Base-by-base conservation (phyloP, 2,797 vertebrate genomes). In the Oreochromis grahami region DNA sequence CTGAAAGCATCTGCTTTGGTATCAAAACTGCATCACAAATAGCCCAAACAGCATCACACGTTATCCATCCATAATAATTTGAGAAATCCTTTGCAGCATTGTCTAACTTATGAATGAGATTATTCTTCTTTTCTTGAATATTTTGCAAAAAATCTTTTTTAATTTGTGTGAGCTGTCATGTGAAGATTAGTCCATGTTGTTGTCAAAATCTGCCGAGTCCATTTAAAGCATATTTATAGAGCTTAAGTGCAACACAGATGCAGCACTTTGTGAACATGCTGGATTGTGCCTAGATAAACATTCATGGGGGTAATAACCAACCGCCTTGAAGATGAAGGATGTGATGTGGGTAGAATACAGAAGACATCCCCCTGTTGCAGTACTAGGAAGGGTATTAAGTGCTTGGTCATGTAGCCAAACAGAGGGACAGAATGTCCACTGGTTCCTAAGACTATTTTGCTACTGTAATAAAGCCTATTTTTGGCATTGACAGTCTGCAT, bases 11-110 rank as follows among this genome's bases (percentile, higher is more conserved):
- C 86, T 89, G 88, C 86, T 87, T 87, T 51, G 70, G 87, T 91
- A 90, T 90, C 83, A 89, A 86, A 85, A 82, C 80, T 81, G 82
- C 85, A 88, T 91, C 85, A 78, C 76, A 90, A 90, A 87, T 74
- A 86, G 53, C 45, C 21, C 78, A 50, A 50, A 74, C 13, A 50
- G 63, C 78, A 41, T 78, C 79, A 72, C 79, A 77, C 2, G 56
- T n/a, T 81, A 26, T 32, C 34, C 21, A 77, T 55, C 34, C 9
- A 55, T 77, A 77, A 11, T 15, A 11, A 45, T 45, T 6, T 70
- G 21, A 17, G 38, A 70, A 45, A 11, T 45, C 68, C 68, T 48
- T 72, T 29, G 26, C 15, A 48, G 45, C 68, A 19, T 32, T 48
- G 5, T 68, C 21, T 68, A 0, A 43, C 1, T 68, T 68, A 13